Base-by-base conservation (phyloP, 2,113 vertebrate species). In the Puntigrus tetrazona region DNA sequence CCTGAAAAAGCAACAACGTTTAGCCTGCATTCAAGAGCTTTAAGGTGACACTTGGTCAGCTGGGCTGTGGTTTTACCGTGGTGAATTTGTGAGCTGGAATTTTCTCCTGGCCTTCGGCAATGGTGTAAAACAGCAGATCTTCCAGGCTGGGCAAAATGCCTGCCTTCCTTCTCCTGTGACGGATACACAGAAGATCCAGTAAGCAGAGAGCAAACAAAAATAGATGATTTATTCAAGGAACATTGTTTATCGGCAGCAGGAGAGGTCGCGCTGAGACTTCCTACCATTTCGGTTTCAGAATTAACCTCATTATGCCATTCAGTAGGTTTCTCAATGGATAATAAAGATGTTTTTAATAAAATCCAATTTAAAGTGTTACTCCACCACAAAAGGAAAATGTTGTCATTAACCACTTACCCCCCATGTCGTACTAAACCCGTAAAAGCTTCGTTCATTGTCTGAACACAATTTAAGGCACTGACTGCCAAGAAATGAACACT, bases 71-170 rank as follows among this genome's bases (percentile, higher is more conserved):
- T 29, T 96, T 97, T 96, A 99, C 96, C 90, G 95, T 97, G 89
- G 96, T 96, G 88, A 88, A 88, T 61, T 88, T 88, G 82, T 88
- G 88, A 14, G 85, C 97, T 1, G 98, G 98, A 93, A 99, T 99
- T 92, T 96, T 99, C 88, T 99, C 98, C 92, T 98, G 97, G 84
- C 98, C 98, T 93, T 98, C 98, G 45, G 98, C 98, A 88, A 99
- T 99, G 85, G 98, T 99, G 92, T 99, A 99, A 92, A 99, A 99
- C 80, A 99, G 95, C 41, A 99, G 95, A 92, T 99, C 98, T 92
- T 99, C 98, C 93, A 99, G 95, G 80, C 97, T 99, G 89, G 98
- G 98, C 87, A 99, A 93, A 81, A 99, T 95, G 87, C 97, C 97
- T 81, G 96, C 96, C 87, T 98, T 97, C 63, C 94, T 92, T 96